A percentile compares a stretch with the other conserved stretches of the same genome.
These are phyloP conservation scores for Myocastor coypus DNA, from an alignment of 2,113 vertebrate genomes.

Conservation along the genomic window DNA sequence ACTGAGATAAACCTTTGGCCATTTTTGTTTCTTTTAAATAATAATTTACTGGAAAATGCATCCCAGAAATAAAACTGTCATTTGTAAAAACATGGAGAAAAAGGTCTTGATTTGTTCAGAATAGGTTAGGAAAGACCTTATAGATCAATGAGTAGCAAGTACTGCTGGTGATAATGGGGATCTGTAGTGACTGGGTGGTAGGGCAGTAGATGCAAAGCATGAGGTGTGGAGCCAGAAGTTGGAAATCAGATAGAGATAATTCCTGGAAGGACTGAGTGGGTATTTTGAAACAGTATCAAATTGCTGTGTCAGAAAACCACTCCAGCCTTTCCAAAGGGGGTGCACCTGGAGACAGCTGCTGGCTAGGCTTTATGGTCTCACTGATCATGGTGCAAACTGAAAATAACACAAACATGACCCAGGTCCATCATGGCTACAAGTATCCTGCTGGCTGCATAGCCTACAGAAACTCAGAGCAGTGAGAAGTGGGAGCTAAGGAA, in stretches of 20 bases:
- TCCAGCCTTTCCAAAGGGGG: not conserved
- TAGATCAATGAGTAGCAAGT: not conserved
- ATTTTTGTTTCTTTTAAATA: too few relatives aligned
- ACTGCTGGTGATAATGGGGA: not conserved
- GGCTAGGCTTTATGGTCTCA: not conserved
- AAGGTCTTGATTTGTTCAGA: not conserved
- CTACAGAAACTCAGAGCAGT: not conserved
- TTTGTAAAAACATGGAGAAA: not conserved
- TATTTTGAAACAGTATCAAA: not conserved
- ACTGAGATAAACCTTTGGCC: too few relatives aligned
- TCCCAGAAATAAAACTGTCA: conserved; percentile 27
- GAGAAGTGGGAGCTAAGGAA: conserved; percentile 69
- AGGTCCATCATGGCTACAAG: not conserved
- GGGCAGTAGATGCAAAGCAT: not conserved
- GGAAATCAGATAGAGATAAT: not conserved
- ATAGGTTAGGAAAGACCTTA: conserved; percentile 1
- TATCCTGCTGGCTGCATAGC: not conserved
- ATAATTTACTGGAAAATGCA: not conserved
- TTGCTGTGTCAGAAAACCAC: not conserved
- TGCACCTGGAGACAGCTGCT: not conserved
- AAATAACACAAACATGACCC: not conserved
- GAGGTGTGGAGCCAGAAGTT: not conserved
- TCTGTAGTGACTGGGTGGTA: not conserved
- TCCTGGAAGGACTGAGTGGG: not conserved
- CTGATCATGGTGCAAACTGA: not conserved